Evolutionary conservation across 2,113 vertebrate genomes (phyloP).

Genomic region (Xiphophorus hellerii): DNA sequence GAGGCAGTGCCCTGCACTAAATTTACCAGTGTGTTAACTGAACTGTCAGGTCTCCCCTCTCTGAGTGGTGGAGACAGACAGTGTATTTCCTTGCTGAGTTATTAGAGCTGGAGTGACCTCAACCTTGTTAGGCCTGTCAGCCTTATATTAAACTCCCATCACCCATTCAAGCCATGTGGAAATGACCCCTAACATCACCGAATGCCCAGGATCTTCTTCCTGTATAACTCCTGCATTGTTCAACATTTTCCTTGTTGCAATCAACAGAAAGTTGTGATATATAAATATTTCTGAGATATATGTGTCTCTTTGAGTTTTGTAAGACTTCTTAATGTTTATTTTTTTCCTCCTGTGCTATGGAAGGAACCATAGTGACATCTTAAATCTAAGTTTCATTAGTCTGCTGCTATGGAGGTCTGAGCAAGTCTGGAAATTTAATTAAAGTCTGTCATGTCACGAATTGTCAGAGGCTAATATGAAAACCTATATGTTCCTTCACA

Average conservation of each 20-base stretch:
- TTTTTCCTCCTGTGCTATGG: conserved; percentile 20
- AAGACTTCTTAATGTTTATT: conserved; percentile 9
- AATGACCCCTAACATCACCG: conserved; percentile 30
- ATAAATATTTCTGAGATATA: conserved; percentile 17
- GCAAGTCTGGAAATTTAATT: neutral
- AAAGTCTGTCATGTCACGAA: neutral
- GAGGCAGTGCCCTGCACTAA: conserved; percentile 71
- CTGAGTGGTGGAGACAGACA: conserved; percentile 69
- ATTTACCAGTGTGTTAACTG: conserved; percentile 79
- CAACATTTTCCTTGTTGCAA: conserved; percentile 50
- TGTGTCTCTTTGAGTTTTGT: conserved; percentile 6
- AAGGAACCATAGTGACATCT: conserved; percentile 10
- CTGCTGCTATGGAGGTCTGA: conserved; percentile 26
- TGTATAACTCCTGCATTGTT: conserved; percentile 24
- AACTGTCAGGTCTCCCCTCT: conserved; percentile 69
- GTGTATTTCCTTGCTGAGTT: conserved; percentile 75
- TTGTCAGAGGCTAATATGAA: too few species aligned
- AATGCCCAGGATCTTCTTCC: conserved; percentile 29
- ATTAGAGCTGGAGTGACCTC: conserved; percentile 77
- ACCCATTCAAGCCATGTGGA: conserved; percentile 49
- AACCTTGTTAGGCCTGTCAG: conserved; percentile 77
- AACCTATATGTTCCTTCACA: too few species aligned
- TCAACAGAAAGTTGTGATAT: conserved; percentile 35
- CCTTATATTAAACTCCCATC: conserved; percentile 74
- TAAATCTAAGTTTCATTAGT: conserved; percentile 34